Base-by-base conservation (phyloP, 1,140 invertebrate genomes). In the Achatina immaculata region DNA sequence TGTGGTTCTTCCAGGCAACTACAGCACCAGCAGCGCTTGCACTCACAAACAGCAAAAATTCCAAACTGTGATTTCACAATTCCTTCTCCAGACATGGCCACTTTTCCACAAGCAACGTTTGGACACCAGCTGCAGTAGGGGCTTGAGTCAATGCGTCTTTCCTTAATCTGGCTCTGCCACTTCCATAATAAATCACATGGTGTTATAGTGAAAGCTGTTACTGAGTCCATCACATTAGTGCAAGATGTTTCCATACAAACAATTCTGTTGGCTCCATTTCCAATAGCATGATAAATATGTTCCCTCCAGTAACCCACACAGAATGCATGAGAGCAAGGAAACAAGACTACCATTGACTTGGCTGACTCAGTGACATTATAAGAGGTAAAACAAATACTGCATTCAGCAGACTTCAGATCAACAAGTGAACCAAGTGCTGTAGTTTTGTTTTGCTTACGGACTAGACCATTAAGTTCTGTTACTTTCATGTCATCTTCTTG, bases 71-170 rank as follows among this genome's bases (percentile, higher is more conserved):
- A 4, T 43, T 62, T 76, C 24, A 76, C 4, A 21, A 55, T 28
- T 24, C 16, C 31, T 9, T 16, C 14, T 40, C 31, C 36, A 2
- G 74, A 76, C 11, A 76, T 31, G 4, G 74, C 74, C 4, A 76
- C 31, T 36, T 76, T 58, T 40, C 31, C 9, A 34, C 74, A 76
- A 9, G 1, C 36, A 55, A 36, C 55, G 14, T 62, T 28, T 6
- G 74, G 74, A 45, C 74, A 76, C 74, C 74, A 76, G 21, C 43
- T 65, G 31, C 51, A 62, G 19, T 38, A n/a, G 21, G 31, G 74
- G 28, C 36, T 76, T 4, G 55, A 55, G 21, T 76, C 34, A 65
- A 76, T 38, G 19, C 11, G 28, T 14, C 55, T 58, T 28, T 62
- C 36, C 11, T 31, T 55, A 16, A 40, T 24, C 55, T 65, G 74